Base-by-base conservation (phyloP, 2,113 vertebrate genomes). In the Cranoglanis bouderius region DNA sequence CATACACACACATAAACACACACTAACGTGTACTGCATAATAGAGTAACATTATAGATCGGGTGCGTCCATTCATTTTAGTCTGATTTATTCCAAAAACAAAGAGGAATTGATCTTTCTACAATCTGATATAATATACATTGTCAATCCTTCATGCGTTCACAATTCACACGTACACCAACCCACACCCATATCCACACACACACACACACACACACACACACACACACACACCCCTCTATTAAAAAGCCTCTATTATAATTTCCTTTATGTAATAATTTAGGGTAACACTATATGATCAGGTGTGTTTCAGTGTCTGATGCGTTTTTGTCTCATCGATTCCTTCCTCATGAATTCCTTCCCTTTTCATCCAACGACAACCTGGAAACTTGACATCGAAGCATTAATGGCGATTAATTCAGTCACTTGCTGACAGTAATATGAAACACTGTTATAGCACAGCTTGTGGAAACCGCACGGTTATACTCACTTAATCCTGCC, bases 121-220 rank as follows among this genome's bases (percentile, higher is more conserved):
- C 59, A 29, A 21, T 77, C 9, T 32, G 1, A 32, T 65, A 6
- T 32, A 9, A 46, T 51, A 70, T 38, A 82, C 18, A 21, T 57
- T 57, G 53, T 46, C 6, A 38, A 43, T 72, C 38, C 53, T 35
- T 61, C 55, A 89, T 49, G 46, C 46, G 65, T 82, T 82, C 35
- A 82, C 43, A 84, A 80, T 72, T 59, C 35, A 82, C 35, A 83
- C 70, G 21, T 74, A 83, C 40, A 87, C 67, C 40, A 46, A 90
- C 63, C 51, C 85, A 84, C 88, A 85, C 80, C 29, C 70, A 74
- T 43, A 81, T 46, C 6, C 35, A 43, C 70, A 55, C 88, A 85
- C 88, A 86, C 46, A 72, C 49, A 74, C 49, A 59, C 63, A 83
- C 77, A 83, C 83, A 82, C 51, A 29, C 38, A 78, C 46, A 59